Conservation (phyloP, 2,888 invertebrate genomes). For the Hedya salicella region DNA sequence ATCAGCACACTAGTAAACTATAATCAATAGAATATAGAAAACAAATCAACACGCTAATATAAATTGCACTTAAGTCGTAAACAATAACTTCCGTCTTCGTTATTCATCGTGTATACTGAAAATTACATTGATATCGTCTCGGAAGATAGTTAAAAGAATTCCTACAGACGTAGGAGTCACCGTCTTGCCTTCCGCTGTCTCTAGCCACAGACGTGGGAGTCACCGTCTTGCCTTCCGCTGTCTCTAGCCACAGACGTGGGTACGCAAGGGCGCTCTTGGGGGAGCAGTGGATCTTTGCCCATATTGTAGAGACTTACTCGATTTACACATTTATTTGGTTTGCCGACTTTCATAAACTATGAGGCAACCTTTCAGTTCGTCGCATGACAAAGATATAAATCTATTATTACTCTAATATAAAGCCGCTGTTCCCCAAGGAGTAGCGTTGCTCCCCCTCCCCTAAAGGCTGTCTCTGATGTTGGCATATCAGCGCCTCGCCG, state of each 20-base stretch:
- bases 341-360: too few relatives aligned
- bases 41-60: conserved; percentile 64
- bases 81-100: conserved; percentile 34
- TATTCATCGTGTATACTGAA: conserved; percentile 15
- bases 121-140: conserved; percentile 3
- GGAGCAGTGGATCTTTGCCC: too few relatives aligned
- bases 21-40: conserved; percentile 57
- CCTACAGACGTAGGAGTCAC: not conserved
- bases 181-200: not conserved
- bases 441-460: too few relatives aligned
- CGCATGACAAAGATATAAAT: too few relatives aligned
- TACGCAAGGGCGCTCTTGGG: too few relatives aligned
- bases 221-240: not conserved
- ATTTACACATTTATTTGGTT: too few relatives aligned
- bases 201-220: not conserved
- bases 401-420: too few relatives aligned
- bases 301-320: too few relatives aligned
- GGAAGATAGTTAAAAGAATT: not conserved
- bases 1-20: conserved; percentile 35
- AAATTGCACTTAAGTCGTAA: conserved; percentile 60
- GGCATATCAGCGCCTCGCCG: too few relatives aligned
- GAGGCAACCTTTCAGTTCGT: too few relatives aligned
- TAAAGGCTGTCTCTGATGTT: too few relatives aligned
- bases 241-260: not conserved
- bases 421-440: too few relatives aligned